Evolutionary conservation across 2,113 vertebrate species (phyloP).

Genomic region (Geococcyx californianus): DNA sequence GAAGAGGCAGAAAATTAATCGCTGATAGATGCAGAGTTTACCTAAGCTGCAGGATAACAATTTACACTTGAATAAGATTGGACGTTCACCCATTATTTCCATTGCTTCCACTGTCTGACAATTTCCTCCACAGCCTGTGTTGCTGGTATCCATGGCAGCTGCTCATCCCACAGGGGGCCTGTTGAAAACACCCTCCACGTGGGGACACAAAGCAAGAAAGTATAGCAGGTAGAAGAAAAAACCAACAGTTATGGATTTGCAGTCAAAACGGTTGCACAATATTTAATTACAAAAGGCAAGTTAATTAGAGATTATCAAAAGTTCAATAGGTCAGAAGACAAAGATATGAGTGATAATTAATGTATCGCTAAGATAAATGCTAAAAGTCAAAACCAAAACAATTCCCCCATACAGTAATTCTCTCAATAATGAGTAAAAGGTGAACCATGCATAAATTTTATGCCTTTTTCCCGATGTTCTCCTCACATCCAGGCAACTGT

Average conservation of each 20-base stretch:
- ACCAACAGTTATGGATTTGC: background rate
- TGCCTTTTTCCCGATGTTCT: background rate
- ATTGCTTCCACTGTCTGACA: background rate
- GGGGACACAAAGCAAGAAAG: background rate
- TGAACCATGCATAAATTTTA: background rate
- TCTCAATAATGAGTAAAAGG: background rate
- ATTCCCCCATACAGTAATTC: background rate
- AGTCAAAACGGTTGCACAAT: background rate
- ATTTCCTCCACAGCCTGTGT: slow-evolving; percentile 7
- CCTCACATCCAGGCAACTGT: background rate
- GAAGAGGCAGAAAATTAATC: slow-evolving; percentile 32
- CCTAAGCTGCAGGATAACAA: slow-evolving; percentile 5
- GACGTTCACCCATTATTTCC: slow-evolving; percentile 28
- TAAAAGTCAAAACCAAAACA: background rate
- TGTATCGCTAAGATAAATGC: background rate
- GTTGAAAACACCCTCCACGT: background rate
- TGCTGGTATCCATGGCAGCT: slow-evolving; percentile 71
- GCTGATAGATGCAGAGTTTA: background rate
- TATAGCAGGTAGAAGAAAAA: background rate
- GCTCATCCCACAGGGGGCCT: background rate
- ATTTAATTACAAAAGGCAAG: background rate
- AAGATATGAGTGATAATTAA: background rate
- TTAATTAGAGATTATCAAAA: background rate
- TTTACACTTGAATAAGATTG: background rate
- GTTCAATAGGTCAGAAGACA: background rate